phyloP scores from a whole-genome alignment of 2,113 vertebrate species.

The Eleginops maclovinus region DNA sequence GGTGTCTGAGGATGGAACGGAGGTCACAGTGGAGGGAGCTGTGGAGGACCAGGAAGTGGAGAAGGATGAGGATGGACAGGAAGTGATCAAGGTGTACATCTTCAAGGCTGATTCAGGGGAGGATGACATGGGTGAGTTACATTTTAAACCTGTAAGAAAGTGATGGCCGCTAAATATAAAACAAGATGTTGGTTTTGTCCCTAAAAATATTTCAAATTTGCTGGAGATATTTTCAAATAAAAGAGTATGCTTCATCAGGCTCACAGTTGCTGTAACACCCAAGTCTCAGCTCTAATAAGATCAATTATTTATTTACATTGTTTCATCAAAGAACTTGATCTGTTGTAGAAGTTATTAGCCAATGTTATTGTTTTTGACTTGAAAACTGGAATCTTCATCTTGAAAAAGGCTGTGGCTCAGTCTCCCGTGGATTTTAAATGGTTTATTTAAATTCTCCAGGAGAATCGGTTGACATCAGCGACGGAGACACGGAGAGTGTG shows the following conservation, averaged over 20 bases:
- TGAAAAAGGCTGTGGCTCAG: not conserved
- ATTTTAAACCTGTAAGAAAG: not conserved
- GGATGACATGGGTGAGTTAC: constrained; percentile 93
- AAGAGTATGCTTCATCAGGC: not conserved
- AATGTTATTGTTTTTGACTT: not conserved
- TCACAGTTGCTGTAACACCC: not conserved
- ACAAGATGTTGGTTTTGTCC: not conserved
- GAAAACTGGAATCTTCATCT: not conserved
- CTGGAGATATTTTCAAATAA: not conserved
- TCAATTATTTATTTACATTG: not conserved
- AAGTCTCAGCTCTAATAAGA: too few relatives aligned
- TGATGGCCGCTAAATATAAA: not conserved
- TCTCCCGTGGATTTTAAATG: not conserved
- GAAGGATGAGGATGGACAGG: constrained; percentile 95
- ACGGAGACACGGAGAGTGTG: constrained; percentile 91
- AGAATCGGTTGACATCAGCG: constrained; percentile 94
- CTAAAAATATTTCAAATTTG: not conserved
- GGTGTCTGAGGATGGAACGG: constrained; percentile 93
- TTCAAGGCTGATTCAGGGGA: constrained; percentile 98
- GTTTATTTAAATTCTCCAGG: constrained; percentile 76
- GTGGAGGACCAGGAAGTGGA: constrained; percentile 89
- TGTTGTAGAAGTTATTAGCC: not conserved
- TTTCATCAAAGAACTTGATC: not conserved
- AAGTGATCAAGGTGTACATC: constrained; percentile 99
- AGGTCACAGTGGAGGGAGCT: constrained; percentile 91